Evolutionary conservation across 2,888 invertebrate species (phyloP), one percentile per base, ranked within the genome.

Genomic region (Iselma pallidipennis): DNA sequence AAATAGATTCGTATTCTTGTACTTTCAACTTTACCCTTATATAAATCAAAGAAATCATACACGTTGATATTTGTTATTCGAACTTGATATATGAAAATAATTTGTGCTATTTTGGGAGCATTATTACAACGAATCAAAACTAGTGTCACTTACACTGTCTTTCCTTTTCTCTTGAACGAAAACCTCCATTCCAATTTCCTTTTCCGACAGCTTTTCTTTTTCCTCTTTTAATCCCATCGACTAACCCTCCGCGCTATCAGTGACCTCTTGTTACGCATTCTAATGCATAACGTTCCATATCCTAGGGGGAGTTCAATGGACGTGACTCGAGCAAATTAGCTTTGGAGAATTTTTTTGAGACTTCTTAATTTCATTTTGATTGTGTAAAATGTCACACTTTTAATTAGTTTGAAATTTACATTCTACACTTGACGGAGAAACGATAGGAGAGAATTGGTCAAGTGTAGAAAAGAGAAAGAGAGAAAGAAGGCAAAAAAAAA

Each of bases 341-440:
- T 60, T 63, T 64, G n/a, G 73, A 73, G 74, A 74, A 71, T 70
- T 73, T 71, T 33, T 33, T 14, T n/a, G n/a, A n/a, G 69, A 69
- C 72, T 69, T 66, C 71, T 73, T 74, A 74, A 74, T 75, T 75
- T 71, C 70, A 67, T 73, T 74, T 74, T 72, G 73, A 76, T 76
- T 72, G 75, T 71, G 71, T 67, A 68, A 72, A 72, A 72, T 70
- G 73, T 71, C 68, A 66, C 68, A 69, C 71, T 70, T 75, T 72
- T 74, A 72, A 71, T 71, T 70, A 71, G 71, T 72, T 70, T 65
- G 60, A 66, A 69, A 67, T 69, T 70, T 62, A 65, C 61, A 63
- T 33, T 60, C 57, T 21, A 53, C 29, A 54, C 56, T 62, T 49
- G 19, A 29, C 33, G 26, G n/a, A n/a, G n/a, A n/a, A n/a, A n/a